Evolutionary conservation across 2,888 invertebrate genomes (phyloP).

Genomic region (Taphrorychus bicolor): DNA sequence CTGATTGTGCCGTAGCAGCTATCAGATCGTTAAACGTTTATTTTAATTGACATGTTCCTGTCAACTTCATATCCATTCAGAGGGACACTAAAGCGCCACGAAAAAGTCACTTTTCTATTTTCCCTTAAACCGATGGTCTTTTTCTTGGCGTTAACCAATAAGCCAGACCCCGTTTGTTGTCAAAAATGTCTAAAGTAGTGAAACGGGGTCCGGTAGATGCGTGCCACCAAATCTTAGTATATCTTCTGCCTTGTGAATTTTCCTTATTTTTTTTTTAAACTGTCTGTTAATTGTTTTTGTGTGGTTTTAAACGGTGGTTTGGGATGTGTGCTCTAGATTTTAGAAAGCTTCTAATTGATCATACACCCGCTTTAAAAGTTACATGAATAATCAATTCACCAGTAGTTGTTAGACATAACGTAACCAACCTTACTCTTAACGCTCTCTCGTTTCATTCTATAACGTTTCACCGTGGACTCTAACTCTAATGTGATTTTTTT

Average conservation of each 20-base stretch:
- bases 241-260: slow-evolving; percentile 50
- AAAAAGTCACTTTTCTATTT: no score
- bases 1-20: slow-evolving; percentile 58
- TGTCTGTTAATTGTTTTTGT: slow-evolving; percentile 49
- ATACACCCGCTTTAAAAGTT: slow-evolving; percentile 39
- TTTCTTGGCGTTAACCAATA: slow-evolving; percentile 21
- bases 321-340: slow-evolving; percentile 52
- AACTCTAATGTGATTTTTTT: slow-evolving; percentile 7
- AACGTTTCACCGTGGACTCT: slow-evolving; percentile 25
- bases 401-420: slow-evolving; percentile 31
- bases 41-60: slow-evolving; percentile 54
- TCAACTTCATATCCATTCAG: slow-evolving; percentile 49
- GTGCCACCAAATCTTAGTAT: slow-evolving; percentile 31
- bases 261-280: slow-evolving; percentile 44
- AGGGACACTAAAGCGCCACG: no score
- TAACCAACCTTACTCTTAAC: slow-evolving; percentile 31
- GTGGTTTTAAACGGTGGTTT: slow-evolving; percentile 54
- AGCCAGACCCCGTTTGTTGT: no score
- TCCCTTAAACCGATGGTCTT: no score
- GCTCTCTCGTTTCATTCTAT: slow-evolving; percentile 32
- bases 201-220: not conserved
- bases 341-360: slow-evolving; percentile 44
- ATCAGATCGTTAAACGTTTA: slow-evolving; percentile 51
- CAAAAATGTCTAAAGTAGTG: no score
- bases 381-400: slow-evolving; percentile 42